phyloP scores from a whole-genome alignment of 2,113 vertebrate species.

The Crotalus tigris region DNA sequence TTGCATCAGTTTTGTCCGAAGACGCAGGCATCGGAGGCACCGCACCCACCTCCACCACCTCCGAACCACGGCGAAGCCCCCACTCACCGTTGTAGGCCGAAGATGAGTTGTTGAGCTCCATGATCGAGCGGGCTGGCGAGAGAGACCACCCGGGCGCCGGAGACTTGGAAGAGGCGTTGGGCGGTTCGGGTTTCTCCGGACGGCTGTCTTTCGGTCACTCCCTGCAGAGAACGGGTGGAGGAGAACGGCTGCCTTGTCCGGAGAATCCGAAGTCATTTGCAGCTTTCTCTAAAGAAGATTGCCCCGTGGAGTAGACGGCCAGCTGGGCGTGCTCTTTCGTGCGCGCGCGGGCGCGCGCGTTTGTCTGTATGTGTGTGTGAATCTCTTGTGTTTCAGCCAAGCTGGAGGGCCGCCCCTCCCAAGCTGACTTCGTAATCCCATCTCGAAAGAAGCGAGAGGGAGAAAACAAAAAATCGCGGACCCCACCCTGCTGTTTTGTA shows the following conservation, averaged over 20 bases:
- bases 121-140: neutral
- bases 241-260: neutral
- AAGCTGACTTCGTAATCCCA: neutral
- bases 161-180: neutral
- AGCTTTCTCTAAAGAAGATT: neutral
- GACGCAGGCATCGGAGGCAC: neutral
- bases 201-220: neutral
- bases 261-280: neutral
- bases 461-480: neutral
- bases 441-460: neutral
- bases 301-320: neutral
- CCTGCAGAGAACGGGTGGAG: neutral
- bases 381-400: neutral
- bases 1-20: neutral
- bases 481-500: neutral
- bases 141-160: neutral
- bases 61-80: neutral
- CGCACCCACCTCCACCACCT: too few relatives aligned
- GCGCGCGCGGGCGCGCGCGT: too few relatives aligned
- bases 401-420: neutral
- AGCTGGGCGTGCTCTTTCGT: neutral
- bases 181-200: neutral
- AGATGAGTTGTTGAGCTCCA: neutral
- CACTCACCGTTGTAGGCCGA: neutral
- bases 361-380: neutral